Conservation (phyloP, 2,888 invertebrate genomes). For the Acanthosepion lycidas region DNA sequence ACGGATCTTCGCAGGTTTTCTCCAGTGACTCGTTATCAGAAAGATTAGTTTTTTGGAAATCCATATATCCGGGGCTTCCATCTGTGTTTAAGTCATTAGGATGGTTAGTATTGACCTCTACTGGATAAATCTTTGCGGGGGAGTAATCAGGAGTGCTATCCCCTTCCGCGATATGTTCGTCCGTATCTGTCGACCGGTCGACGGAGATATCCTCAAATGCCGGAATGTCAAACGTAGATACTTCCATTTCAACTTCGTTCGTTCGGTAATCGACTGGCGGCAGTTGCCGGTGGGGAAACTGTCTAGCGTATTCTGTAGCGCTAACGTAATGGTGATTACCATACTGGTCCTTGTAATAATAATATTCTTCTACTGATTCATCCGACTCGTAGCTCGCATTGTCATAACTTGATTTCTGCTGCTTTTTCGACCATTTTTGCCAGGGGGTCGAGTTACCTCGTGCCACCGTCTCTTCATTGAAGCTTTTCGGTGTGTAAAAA, state of each 20-base stretch:
- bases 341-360: constrained; percentile 34
- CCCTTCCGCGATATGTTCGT: neutral
- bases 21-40: neutral
- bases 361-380: neutral
- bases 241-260: neutral
- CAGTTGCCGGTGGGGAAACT: neutral
- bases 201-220: constrained; percentile 35
- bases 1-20: neutral
- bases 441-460: neutral
- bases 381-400: constrained; percentile 37
- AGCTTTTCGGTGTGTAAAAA: neutral
- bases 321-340: constrained; percentile 39
- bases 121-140: neutral
- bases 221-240: neutral
- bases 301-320: neutral
- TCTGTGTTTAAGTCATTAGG: neutral
- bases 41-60: no score
- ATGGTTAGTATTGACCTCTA: neutral
- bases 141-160: neutral
- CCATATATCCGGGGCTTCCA: neutral
- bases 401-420: neutral
- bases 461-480: neutral
- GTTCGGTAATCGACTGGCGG: no score
- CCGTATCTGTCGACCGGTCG: neutral
- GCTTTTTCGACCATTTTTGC: neutral